phyloP scores from a whole-genome alignment of 2,113 vertebrate species.

The Prunella fulvescens region DNA sequence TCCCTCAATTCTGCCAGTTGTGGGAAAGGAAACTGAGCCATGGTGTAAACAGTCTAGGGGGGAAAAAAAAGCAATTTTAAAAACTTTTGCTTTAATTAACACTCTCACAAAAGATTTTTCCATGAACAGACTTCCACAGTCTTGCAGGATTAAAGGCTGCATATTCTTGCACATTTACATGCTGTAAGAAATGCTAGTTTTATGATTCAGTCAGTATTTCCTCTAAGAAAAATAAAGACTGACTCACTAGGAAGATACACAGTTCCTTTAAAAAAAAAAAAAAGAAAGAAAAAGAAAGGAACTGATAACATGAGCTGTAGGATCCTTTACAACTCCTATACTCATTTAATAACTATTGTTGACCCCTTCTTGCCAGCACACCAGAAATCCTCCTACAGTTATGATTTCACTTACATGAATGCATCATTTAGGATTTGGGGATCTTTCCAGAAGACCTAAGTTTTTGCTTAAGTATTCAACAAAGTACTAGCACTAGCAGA shows the following conservation, averaged over 20 bases:
- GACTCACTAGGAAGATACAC: not conserved
- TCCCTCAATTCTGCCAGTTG: constrained; percentile 94
- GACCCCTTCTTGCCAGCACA: not conserved
- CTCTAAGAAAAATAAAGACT: not conserved
- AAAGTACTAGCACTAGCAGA: not conserved
- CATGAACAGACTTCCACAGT: not conserved
- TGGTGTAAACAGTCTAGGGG: constrained; percentile 89
- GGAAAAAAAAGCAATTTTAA: not conserved
- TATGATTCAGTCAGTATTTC: not conserved
- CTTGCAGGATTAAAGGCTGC: not conserved
- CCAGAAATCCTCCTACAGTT: not conserved
- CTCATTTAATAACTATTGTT: not conserved
- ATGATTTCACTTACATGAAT: not conserved
- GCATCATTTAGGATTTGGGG: not conserved
- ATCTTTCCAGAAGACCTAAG: not conserved
- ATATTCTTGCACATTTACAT: not conserved
- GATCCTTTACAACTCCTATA: not conserved
- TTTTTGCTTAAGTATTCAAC: not conserved
- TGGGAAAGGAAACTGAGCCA: constrained; percentile 95
- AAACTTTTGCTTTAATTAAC: not conserved
- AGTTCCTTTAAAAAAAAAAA: not conserved
- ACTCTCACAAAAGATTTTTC: not conserved
- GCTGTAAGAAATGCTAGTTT: not conserved
- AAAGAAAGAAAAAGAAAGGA: not conserved
- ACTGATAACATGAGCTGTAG: not conserved